Evolutionary conservation across 2,113 vertebrate genomes (phyloP), one percentile per base, ranked within the genome.

Genomic region (Ascaphus truei): DNA sequence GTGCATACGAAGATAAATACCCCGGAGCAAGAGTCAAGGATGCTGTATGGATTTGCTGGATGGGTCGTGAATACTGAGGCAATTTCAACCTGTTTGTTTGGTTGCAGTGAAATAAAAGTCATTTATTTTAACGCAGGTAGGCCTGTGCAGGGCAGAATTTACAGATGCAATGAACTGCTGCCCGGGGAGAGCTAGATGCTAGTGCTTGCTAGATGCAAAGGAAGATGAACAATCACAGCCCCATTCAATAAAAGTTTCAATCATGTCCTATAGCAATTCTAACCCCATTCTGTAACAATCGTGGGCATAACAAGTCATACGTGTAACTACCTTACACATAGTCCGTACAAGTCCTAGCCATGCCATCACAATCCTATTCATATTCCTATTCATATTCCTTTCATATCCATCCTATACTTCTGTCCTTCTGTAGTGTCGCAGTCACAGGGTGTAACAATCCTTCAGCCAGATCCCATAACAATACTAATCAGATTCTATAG

Each of bases 11-110:
- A 59, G 18, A 66, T 51, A 73, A 67, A 59, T 22, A 78, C 22
- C 27, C 73, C 10, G 59, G 37, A 53, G 34, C 72, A 48, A 16
- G 53, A 75, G 56, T 53, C 20, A 63, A 37, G 41, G 59, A 74
- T 73, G 12, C 7, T 53, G 9, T 72, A 73, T 30, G 29, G 15
- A 77, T 72, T 77, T 65, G 31, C 41, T 59, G 73, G 37, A 67
- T 73, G 69, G 59, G 57, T 62, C 67, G 55, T 71, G 67, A 71
- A 71, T 71, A 71, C 56, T 20, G 50, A 71, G 47, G 45, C 57
- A 52, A 61, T 61, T 71, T 61, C 57, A 41, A 52, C 45, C 66
- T 39, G 58, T 53, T 60, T 23, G 18, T 16, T 29, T 16, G n/a
- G 45, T 61, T 61, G 23, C 57, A 9, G 43, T 27, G 56, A 39